Percentiles rank a stretch among this genome's conserved stretches.
Evolutionary conservation across 2,113 vertebrate genomes (phyloP).

Genomic region (Saccopteryx leptura): DNA sequence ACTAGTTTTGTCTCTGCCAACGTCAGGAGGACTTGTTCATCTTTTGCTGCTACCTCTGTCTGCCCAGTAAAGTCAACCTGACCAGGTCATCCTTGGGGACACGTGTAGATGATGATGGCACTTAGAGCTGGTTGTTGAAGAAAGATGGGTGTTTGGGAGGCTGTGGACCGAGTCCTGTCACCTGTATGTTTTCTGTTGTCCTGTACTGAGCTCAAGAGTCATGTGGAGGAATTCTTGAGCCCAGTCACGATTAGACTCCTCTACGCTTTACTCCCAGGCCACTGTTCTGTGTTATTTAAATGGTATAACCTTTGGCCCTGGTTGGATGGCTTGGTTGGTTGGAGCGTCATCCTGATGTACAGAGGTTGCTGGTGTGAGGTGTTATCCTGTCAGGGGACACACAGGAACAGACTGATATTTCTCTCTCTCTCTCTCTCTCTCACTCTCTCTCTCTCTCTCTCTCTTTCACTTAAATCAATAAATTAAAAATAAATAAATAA

Average conservation of each 20-base stretch:
- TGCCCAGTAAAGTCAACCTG: background rate
- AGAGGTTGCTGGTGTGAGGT: no score
- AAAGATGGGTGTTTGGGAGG: background rate
- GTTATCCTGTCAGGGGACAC: no score
- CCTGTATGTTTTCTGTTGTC: conserved; percentile 1
- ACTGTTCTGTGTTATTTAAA: conserved; percentile 56
- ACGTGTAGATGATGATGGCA: background rate
- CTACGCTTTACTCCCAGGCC: background rate
- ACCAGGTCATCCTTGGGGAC: background rate
- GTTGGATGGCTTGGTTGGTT: no score
- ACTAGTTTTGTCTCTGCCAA: background rate
- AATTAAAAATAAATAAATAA: no score
- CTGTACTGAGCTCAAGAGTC: background rate
- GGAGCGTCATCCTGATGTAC: no score
- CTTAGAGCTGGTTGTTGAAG: background rate
- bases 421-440: no score
- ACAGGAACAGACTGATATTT: no score
- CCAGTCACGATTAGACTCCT: background rate
- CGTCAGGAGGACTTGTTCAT: conserved; percentile 8
- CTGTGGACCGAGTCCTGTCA: background rate
- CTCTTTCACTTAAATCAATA: no score
- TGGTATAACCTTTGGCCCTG: background rate
- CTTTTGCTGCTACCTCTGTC: conserved; percentile 20
- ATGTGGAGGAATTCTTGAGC: conserved; percentile 16
- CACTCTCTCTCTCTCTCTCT: no score